Percentiles rank a stretch among this genome's conserved stretches.
These are phyloP conservation scores for Scomberomorus guttatus DNA, from an alignment of 2,797 vertebrate genomes.

Conservation along the genomic window DNA sequence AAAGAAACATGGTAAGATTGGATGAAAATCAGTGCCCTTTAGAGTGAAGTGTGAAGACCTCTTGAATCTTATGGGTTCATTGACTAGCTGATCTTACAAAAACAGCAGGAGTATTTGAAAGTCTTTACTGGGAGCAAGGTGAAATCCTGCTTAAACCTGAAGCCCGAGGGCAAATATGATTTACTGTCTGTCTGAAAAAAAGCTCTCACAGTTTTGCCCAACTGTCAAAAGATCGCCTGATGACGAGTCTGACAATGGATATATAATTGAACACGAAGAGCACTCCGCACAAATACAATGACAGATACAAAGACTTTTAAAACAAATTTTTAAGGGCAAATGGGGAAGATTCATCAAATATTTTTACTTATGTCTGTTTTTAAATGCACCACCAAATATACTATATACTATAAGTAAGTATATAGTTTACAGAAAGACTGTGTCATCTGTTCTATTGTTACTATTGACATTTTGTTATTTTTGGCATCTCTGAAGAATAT, in stretches of 20 bases:
- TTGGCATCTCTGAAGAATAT: constrained; percentile 3
- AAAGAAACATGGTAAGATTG: constrained; percentile 27
- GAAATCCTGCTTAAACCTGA: not conserved
- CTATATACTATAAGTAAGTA: too few species aligned
- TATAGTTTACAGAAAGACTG: too few species aligned
- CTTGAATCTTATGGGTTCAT: constrained; percentile 34
- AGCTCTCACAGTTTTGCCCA: constrained; percentile 13
- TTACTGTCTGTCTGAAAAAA: constrained; percentile 22
- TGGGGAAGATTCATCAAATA: not conserved
- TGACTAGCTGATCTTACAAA: constrained; percentile 40
- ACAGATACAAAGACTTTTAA: not conserved
- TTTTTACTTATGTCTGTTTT: not conserved
- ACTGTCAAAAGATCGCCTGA: not conserved
- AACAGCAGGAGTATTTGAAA: constrained; percentile 7
- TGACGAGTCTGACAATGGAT: not conserved
- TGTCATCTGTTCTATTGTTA: not conserved
- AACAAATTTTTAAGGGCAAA: too few species aligned
- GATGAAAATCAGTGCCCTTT: constrained; percentile 31
- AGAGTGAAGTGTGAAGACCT: constrained; percentile 23
- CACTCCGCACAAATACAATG: not conserved
- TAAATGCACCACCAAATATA: too few species aligned
- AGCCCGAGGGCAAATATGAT: constrained; percentile 16
- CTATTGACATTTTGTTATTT: constrained; percentile 8
- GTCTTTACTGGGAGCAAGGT: constrained; percentile 22
- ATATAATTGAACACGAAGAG: constrained; percentile 5